These are phyloP conservation scores for Ctenochaetus hawaiiensis DNA, from an alignment of 2,797 vertebrate genomes.

Conservation along the genomic window DNA sequence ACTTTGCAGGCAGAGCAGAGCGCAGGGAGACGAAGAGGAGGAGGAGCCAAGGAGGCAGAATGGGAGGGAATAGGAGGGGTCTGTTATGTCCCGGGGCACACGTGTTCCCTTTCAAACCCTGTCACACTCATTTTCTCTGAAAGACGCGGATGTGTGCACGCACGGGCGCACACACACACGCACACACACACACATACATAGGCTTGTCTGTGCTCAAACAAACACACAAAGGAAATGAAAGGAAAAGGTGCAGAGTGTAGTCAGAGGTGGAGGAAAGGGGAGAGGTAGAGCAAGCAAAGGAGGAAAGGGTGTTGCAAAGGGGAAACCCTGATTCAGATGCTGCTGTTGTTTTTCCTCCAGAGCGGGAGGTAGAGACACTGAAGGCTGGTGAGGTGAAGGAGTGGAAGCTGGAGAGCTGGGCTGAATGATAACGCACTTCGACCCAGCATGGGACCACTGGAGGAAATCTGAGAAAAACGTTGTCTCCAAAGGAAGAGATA, in stretches of 20 bases:
- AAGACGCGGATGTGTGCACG: conserved; percentile 44
- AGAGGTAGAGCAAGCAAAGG: conserved; percentile 16
- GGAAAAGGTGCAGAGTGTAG: conserved; percentile 57
- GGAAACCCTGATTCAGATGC: conserved; percentile 60
- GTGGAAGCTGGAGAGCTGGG: conserved; percentile 26
- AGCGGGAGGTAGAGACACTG: not conserved
- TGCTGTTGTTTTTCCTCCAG: conserved; percentile 39
- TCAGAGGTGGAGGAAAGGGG: not conserved
- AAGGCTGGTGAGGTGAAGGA: conserved; percentile 23
- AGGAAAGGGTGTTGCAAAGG: conserved; percentile 44
- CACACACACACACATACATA: conserved; percentile 22
- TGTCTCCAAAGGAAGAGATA: conserved; percentile 17
- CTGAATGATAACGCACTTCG: conserved; percentile 45
- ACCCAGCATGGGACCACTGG: conserved; percentile 20
- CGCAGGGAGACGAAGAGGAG: conserved; percentile 35
- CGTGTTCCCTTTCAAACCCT: conserved; percentile 81
- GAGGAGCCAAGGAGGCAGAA: conserved; percentile 59
- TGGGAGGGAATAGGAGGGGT: conserved; percentile 49
- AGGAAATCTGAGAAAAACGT: conserved; percentile 20
- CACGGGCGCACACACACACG: conserved; percentile 27
- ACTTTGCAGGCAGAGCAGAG: conserved; percentile 33
- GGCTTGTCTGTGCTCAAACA: conserved; percentile 31
- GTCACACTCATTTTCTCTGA: conserved; percentile 76
- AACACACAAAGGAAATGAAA: conserved; percentile 62
- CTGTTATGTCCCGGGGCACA: conserved; percentile 74